Evolutionary conservation across 2,113 vertebrate species (phyloP), one percentile per base, ranked within the genome.

Genomic region (Gopherus evgoodei): DNA sequence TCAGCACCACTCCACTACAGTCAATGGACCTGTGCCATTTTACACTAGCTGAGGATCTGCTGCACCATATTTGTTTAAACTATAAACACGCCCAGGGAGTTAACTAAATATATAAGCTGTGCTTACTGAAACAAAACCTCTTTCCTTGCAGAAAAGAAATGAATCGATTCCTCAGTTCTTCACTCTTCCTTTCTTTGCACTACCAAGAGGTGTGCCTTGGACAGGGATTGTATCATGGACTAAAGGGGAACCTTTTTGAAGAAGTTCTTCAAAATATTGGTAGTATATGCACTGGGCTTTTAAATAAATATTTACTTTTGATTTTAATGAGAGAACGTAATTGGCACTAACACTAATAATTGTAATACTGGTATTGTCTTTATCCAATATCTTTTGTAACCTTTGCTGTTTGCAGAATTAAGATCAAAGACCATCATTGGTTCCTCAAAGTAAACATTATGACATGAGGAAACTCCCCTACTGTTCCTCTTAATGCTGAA

Each of bases 371-470:
- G 44, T 47, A 65, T 89, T 90, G 83, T 49, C 90, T 89, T 72
- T 78, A 59, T 83, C 59, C 81, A n/a, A 12, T 83, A 81, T 87
- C 90, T 56, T 93, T 90, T 62, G 50, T 72, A 50, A 89, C 57
- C 79, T 1, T n/a, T 95, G 86, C 65, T 83, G 90, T 85, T 54
- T 29, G 75, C 52, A 92, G 91, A 95, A 93, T 42, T 91, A 65
- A 75, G 81, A 94, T 78, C 95, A 95, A 96, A 97, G 96, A 96
- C 94, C 90, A 88, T 59, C 2, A 87, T 84, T 83, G 91, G 78
- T 35, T 78, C 89, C 84, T 85, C 90, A 91, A 90, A 83, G 90
- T 89, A 96, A 97, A 92, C 96, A 94, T 95, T 97, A 91, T 94
- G 95, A 86, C 93, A 91, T 6, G 91, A 21, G 3, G 95, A 19